Percentiles rank a stretch among this genome's conserved stretches.
Evolutionary conservation across 1,140 invertebrate genomes (phyloP).

Genomic region (Drosophila paulistorum): DNA sequence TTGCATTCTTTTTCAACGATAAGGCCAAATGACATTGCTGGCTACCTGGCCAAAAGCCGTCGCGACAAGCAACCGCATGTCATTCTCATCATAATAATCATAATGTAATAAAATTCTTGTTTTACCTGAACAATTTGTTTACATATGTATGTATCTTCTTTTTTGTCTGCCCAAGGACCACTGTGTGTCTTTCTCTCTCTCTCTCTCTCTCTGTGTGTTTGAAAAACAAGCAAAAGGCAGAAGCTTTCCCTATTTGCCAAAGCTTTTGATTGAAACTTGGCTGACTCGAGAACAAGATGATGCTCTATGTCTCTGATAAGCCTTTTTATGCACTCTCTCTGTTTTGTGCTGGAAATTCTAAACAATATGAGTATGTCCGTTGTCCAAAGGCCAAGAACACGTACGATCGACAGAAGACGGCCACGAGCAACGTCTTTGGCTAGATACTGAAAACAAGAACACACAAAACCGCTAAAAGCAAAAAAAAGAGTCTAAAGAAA

Average conservation of each 20-base stretch:
- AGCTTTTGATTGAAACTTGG: conserved; percentile 55
- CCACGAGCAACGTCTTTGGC: background rate
- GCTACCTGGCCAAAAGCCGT: conserved; percentile 17
- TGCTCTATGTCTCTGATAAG: conserved; percentile 28
- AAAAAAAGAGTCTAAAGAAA: background rate
- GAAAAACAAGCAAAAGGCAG: background rate
- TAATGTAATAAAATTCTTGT: background rate
- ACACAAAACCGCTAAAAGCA: background rate
- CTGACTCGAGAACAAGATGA: conserved; percentile 14
- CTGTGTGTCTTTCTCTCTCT: conserved; percentile 3
- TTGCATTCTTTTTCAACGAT: conserved; percentile 22
- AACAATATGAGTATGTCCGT: conserved; percentile 20
- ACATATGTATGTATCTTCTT: background rate
- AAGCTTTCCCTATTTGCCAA: conserved; percentile 40
- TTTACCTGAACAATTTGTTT: conserved; percentile 33
- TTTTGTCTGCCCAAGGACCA: conserved; percentile 11
- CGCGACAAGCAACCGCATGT: conserved; percentile 55
- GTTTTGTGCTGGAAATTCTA: conserved; percentile 59
- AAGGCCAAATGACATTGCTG: conserved; percentile 28
- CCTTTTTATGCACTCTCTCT: conserved; percentile 15
- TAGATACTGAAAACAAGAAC: background rate
- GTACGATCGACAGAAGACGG: background rate
- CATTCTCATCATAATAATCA: conserved; percentile 9
- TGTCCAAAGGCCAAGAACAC: background rate
- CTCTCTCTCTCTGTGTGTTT: conserved; percentile 12